A percentile compares a stretch with the other conserved stretches of the same genome.
These are phyloP conservation scores for Tetropium fuscum DNA, from an alignment of 2,888 invertebrate species.

Conservation along the genomic window DNA sequence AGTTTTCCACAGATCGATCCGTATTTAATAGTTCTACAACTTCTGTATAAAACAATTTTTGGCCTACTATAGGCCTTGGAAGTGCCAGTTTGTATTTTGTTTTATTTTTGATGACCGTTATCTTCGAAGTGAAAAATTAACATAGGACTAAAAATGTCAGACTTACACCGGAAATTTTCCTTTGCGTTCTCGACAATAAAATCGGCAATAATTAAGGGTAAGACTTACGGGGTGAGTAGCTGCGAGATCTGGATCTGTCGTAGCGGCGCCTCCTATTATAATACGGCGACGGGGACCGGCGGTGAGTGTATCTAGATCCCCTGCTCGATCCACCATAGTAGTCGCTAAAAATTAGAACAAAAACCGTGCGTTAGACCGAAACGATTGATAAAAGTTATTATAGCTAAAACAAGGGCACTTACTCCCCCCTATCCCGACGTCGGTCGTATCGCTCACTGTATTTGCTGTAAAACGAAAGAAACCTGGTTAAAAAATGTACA, in stretches of 20 bases:
- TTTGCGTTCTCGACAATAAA: conserved; percentile 4
- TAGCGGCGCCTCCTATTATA: conserved; percentile 54
- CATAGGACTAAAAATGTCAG: too few relatives aligned
- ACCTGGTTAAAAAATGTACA: not conserved
- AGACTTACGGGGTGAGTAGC: conserved; percentile 60
- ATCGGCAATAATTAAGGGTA: conserved; percentile 3
- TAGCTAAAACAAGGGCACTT: conserved; percentile 43
- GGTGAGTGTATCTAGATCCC: conserved; percentile 51
- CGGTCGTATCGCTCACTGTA: conserved; percentile 56
- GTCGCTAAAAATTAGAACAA: conserved; percentile 42
- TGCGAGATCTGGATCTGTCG: conserved; percentile 56
- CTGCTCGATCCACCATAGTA: conserved; percentile 52
- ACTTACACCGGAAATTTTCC: too few relatives aligned
- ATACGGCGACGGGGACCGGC: conserved; percentile 57
- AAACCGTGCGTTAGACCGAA: not conserved
- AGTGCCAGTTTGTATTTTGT: too few relatives aligned
- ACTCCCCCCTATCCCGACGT: conserved; percentile 58
- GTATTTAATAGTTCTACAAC: too few relatives aligned
- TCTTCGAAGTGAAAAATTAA: too few relatives aligned
- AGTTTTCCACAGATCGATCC: too few relatives aligned
- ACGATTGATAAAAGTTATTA: not conserved
- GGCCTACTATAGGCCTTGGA: too few relatives aligned
- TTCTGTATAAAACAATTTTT: too few relatives aligned
- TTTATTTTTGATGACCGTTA: too few relatives aligned
- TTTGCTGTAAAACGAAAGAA: conserved; percentile 52